Evolutionary conservation across 2,113 vertebrate genomes (phyloP), one percentile per base, ranked within the genome.

Genomic region (Scopus umbretta): DNA sequence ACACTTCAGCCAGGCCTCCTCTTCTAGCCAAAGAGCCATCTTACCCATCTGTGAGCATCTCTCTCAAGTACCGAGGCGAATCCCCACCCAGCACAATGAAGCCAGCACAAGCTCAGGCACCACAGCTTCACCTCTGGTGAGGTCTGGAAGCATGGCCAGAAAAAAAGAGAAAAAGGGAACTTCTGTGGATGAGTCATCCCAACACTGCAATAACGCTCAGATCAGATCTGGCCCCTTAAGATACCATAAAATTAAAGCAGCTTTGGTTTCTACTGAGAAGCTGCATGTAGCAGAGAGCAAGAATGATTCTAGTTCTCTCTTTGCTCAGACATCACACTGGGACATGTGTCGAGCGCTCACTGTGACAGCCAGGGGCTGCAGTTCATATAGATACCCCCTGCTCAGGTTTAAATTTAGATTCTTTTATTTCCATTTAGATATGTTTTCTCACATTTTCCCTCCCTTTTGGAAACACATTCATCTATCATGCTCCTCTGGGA

Each of bases 261-360:
- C 23, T 78, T 86, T 75, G n/a, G 40, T 66, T 96, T 95, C 63
- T 83, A 62, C 55, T 55, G 75, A 45, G 15, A 92, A 15, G 7
- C 14, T 23, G 50, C 12, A 10, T 66, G 45, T 74, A 89, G 50
- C 13, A 86, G 45, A 87, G 66, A 61, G 11, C 52, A 52, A 70
- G 38, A 93, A 56, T 7, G 0, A 76, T 75, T 90, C 36, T 34
- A n/a, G 34, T 43, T 86, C 67, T 82, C 30, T 34, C 36, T 62
- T 26, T 76, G 10, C 32, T 80, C 38, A 80, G 62, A 52, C 19
- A 45, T 50, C 30, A n/a, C 20, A 47, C 67, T 23, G n/a, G n/a
- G 47, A 62, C 1, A 0, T 16, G 12, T 29, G 29, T n/a, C 6
- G 7, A 85, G 30, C 2, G 2, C 36, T 85, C 2, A 1, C 43